Conservation (phyloP, 1,140 invertebrate genomes). For the Pogonomyrmex barbatus region DNA sequence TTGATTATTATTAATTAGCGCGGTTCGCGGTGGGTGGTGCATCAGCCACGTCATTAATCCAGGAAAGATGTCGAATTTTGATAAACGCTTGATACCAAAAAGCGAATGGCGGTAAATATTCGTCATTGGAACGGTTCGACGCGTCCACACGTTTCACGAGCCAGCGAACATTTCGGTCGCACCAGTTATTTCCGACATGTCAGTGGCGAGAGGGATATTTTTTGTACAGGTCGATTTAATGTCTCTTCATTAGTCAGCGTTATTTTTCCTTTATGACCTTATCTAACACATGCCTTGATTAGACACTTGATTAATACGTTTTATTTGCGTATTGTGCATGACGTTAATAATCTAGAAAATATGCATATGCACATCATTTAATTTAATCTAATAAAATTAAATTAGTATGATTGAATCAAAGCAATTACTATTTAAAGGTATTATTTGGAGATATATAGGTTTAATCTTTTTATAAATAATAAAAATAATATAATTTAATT, state of each 20-base stretch:
- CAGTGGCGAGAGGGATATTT: slow-evolving; percentile 17
- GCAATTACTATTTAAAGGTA: not conserved
- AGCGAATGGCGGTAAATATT: slow-evolving; percentile 75
- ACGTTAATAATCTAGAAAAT: not conserved
- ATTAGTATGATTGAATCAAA: not conserved
- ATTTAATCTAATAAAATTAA: not conserved
- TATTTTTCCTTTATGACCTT: slow-evolving; percentile 47
- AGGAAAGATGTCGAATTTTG: slow-evolving; percentile 67
- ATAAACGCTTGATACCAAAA: slow-evolving; percentile 73
- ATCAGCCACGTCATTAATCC: slow-evolving; percentile 34
- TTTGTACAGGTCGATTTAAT: slow-evolving; percentile 60
- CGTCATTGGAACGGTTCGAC: slow-evolving; percentile 72
- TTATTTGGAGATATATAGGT: not conserved
- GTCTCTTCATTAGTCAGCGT: slow-evolving; percentile 60
- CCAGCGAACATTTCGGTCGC: slow-evolving; percentile 73
- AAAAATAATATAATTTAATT: slow-evolving; percentile 2
- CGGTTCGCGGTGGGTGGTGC: not conserved
- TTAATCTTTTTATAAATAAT: not conserved
- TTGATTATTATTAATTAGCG: slow-evolving; percentile 53
- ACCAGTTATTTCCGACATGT: slow-evolving; percentile 40
- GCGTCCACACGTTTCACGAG: slow-evolving; percentile 76
- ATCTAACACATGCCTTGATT: slow-evolving; percentile 39
- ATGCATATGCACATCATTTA: not conserved
- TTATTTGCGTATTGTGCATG: not conserved
- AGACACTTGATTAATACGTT: not conserved